Base-by-base conservation (phyloP, 2,113 vertebrate species). In the Myotis lucifugus region DNA sequence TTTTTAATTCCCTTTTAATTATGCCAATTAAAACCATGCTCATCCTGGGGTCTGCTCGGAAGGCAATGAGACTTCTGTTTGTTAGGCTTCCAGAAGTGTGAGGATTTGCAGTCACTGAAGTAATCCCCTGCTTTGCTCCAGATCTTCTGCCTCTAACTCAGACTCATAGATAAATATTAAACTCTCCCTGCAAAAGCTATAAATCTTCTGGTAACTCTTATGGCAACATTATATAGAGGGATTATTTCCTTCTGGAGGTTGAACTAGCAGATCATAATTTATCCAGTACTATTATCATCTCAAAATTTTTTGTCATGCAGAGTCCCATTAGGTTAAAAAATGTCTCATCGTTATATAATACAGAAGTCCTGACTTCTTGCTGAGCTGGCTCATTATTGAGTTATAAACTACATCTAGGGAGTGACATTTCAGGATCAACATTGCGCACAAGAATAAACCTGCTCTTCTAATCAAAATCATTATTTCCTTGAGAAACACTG, bases 121-220 rank as follows among this genome's bases (percentile, higher is more conserved):
- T 97, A 97, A 97, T 96, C 77, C 88, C 73, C 81, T 95, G 67
- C 78, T 97, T 98, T 98, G 97, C 95, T 98, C 95, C 82, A 95
- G 76, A 78, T 94, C 83, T 79, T 66, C 85, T 18, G 4, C 77
- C 21, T 73, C 59, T 94, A 94, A 91, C 87, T 66, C 46, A 91
- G 54, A 79, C 88, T 96, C 92, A 95, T 70, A 94, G 88, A 93
- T 90, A 94, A 97, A 94, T 97, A 88, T 95, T 96, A 97, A 96
- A 97, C 12, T 96, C 90, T 82, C 97, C 52, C 67, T 95, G 66
- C 76, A 94, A 97, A 96, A 97, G 61, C 70, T 81, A 95, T 84
- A 97, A 97, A 98, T 96, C 84, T 88, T 92, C n/a, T 52, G 86
- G 74, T 74, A 97, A 95, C 81, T 90, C 76, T 90, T 95, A 89